Conservation (phyloP, 2,797 vertebrate genomes). For the Smutsia temminckii region DNA sequence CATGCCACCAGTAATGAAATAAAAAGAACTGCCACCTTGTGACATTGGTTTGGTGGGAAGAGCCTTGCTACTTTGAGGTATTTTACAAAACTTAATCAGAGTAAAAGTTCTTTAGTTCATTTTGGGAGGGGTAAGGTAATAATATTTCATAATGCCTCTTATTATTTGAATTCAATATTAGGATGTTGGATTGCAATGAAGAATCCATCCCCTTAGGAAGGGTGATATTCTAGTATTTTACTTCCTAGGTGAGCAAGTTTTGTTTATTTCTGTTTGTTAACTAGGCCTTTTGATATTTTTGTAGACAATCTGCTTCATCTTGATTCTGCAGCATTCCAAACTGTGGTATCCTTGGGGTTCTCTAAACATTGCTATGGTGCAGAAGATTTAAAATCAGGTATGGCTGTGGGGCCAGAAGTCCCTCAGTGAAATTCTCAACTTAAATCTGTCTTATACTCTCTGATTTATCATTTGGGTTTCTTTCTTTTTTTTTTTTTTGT, state of each 20-base stretch:
- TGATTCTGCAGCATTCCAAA: slow-evolving; percentile 84
- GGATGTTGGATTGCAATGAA: slow-evolving; percentile 23
- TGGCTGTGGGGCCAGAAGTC: slow-evolving; percentile 64
- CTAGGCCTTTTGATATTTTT: slow-evolving; percentile 79
- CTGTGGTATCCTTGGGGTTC: slow-evolving; percentile 82
- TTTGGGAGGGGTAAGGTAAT: slow-evolving; percentile 29
- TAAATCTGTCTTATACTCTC: slow-evolving; percentile 35
- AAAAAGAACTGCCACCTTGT: not conserved
- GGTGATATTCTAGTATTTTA: not conserved
- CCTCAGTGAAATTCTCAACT: slow-evolving; percentile 64
- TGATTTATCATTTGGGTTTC: slow-evolving; percentile 73
- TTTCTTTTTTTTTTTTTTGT: slow-evolving; percentile 73
- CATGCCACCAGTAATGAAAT: not conserved
- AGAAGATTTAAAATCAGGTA: slow-evolving; percentile 90
- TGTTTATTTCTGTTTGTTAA: slow-evolving; percentile 73
- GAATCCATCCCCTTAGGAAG: slow-evolving; percentile 4
- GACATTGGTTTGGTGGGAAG: slow-evolving; percentile 45
- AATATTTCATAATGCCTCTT: slow-evolving; percentile 65
- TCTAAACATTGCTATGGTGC: slow-evolving; percentile 86
- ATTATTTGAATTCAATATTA: slow-evolving; percentile 56
- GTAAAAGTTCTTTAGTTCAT: slow-evolving; percentile 47
- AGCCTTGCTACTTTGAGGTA: not conserved
- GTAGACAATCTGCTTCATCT: slow-evolving; percentile 86
- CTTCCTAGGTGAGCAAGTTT: slow-evolving; percentile 33
- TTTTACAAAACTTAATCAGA: not conserved